A percentile compares a stretch with the other conserved stretches of the same genome.
These are phyloP conservation scores for Rhineura floridana DNA, from an alignment of 2,113 vertebrate genomes.

Conservation along the genomic window DNA sequence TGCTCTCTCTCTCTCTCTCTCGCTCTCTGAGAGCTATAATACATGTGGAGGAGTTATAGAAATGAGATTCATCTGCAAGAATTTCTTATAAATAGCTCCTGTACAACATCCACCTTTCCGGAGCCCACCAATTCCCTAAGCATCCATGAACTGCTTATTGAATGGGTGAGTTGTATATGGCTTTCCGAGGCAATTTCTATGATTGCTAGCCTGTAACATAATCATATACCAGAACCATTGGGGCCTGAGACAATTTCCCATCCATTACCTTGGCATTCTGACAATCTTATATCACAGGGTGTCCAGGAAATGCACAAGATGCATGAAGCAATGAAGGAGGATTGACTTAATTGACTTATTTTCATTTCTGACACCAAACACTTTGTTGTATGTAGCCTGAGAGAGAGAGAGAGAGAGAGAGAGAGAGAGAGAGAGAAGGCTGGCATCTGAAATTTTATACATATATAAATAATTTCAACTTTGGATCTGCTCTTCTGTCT, in stretches of 20 bases:
- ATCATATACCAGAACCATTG: conserved; percentile 23
- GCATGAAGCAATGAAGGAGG: conserved; percentile 4
- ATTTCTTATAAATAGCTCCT: conserved; percentile 52
- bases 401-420: not conserved
- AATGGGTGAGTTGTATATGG: conserved; percentile 38
- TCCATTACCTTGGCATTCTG: conserved; percentile 40
- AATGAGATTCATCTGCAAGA: conserved; percentile 57
- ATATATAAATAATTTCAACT: conserved; percentile 9
- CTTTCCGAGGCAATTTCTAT: conserved; percentile 57
- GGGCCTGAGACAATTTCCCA: conserved; percentile 53
- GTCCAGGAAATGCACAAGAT: conserved; percentile 1
- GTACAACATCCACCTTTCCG: conserved; percentile 35
- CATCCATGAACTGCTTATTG: not conserved
- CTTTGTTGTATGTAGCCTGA: conserved; percentile 34
- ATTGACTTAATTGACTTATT: conserved; percentile 51
- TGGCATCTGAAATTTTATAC: not conserved
- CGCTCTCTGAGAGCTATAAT: conserved; percentile 48
- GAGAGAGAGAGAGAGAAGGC: not conserved
- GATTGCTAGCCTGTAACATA: conserved; percentile 49
- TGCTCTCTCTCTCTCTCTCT: conserved; percentile 24
- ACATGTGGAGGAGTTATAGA: conserved; percentile 32
- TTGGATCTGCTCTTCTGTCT: not conserved
- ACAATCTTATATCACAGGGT: conserved; percentile 14
- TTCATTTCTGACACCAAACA: conserved; percentile 42
- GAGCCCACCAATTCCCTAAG: conserved; percentile 39